Conservation (phyloP, 1,140 invertebrate species). For the Drosophila guanche region DNA sequence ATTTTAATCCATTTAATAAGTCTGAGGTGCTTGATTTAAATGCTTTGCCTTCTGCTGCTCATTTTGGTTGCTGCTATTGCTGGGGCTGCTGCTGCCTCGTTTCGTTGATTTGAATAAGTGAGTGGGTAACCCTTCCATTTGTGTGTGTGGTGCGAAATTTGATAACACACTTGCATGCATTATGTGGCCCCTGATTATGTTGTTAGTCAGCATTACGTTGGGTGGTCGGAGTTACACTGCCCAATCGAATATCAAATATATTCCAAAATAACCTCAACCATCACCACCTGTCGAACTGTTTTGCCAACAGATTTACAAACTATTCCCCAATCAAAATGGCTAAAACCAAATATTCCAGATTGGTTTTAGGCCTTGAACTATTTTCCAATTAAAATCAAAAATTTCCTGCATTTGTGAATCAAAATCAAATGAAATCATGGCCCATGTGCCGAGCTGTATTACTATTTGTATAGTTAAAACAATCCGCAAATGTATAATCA, state of each 20-base stretch:
- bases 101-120: slow-evolving; percentile 65
- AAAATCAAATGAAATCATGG: not conserved
- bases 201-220: slow-evolving; percentile 8
- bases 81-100: slow-evolving; percentile 26
- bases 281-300: too few relatives aligned
- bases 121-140: slow-evolving; percentile 36
- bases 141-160: slow-evolving; percentile 47
- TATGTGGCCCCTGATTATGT: slow-evolving; percentile 46
- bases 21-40: slow-evolving; percentile 66
- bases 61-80: slow-evolving; percentile 9
- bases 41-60: slow-evolving; percentile 40
- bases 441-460: slow-evolving; percentile 1
- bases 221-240: too few relatives aligned
- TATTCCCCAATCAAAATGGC: too few relatives aligned
- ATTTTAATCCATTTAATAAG: slow-evolving; percentile 66
- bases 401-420: too few relatives aligned
- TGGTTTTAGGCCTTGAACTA: too few relatives aligned
- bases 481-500: too few relatives aligned
- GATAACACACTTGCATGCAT: slow-evolving; percentile 64
- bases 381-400: too few relatives aligned
- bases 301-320: too few relatives aligned
- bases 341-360: too few relatives aligned
- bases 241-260: too few relatives aligned
- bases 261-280: too few relatives aligned
- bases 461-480: too few relatives aligned